These are phyloP conservation scores for Disparrhopalites patrizii DNA, from an alignment of 2,888 invertebrate genomes.

Conservation along the genomic window DNA sequence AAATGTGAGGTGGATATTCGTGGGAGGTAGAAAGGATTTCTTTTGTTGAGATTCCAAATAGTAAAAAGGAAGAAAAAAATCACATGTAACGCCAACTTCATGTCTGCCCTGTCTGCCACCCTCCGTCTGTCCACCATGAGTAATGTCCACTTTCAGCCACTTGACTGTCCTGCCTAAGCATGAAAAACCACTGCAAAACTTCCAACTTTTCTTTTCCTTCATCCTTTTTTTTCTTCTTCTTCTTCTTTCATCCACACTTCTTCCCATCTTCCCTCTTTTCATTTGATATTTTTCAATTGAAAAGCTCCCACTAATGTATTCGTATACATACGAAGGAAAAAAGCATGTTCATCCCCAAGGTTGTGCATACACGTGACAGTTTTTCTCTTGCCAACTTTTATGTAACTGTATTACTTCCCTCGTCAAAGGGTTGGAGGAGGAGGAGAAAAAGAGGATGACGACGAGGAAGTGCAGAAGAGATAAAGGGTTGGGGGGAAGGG, in stretches of 20 bases:
- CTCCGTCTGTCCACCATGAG: slow-evolving; percentile 27
- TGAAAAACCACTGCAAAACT: neutral
- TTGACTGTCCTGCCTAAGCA: slow-evolving; percentile 10
- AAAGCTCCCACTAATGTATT: too few relatives aligned
- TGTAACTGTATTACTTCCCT: too few relatives aligned
- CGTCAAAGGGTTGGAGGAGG: too few relatives aligned
- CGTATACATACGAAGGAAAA: too few relatives aligned
- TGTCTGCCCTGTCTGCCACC: slow-evolving; percentile 23
- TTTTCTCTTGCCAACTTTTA: too few relatives aligned
- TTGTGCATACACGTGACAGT: too few relatives aligned
- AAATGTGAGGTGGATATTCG: slow-evolving; percentile 25
- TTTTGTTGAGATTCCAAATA: slow-evolving; percentile 10
- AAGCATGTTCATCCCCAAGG: too few relatives aligned
- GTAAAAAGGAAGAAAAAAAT: too few relatives aligned
- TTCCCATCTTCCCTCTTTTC: neutral
- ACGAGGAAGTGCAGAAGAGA: too few relatives aligned
- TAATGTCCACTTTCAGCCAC: slow-evolving; percentile 26
- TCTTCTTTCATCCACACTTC: neutral
- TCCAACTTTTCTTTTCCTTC: neutral
- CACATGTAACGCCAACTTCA: slow-evolving; percentile 8
- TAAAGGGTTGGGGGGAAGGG: too few relatives aligned
- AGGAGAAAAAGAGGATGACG: too few relatives aligned
- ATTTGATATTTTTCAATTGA: neutral
- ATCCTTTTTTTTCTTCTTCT: neutral
- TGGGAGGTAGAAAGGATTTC: slow-evolving; percentile 26